Evolutionary conservation across 1,140 invertebrate species (phyloP).

Genomic region (Calliphora vicina): DNA sequence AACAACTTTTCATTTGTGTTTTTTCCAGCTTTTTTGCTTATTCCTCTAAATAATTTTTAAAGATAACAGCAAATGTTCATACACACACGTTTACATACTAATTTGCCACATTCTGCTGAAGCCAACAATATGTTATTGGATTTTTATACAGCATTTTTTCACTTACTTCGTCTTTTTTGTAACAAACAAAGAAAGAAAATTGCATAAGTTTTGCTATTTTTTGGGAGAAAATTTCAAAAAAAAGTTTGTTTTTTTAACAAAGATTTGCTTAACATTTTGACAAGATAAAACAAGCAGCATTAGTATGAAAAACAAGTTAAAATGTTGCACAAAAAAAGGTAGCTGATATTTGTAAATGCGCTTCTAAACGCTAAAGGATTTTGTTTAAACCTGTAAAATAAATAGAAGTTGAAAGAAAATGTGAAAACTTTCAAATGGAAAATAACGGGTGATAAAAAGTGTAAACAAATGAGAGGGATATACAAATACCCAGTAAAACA

Average conservation of each 20-base stretch:
- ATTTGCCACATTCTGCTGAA: neutral
- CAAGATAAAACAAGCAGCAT: slow-evolving; percentile 5
- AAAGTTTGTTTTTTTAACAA: neutral
- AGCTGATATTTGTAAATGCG: neutral
- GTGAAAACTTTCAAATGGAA: too few species aligned
- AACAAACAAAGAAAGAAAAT: neutral
- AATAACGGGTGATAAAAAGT: too few species aligned
- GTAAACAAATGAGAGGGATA: too few species aligned
- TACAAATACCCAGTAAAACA: too few species aligned
- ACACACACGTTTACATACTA: neutral
- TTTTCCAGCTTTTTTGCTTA: neutral
- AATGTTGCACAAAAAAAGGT: neutral
- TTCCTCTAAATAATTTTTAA: neutral
- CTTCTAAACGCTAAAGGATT: neutral
- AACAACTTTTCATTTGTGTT: too few species aligned
- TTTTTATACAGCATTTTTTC: neutral
- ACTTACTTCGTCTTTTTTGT: neutral
- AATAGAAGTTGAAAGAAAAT: too few species aligned
- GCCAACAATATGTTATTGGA: neutral
- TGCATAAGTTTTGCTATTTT: neutral
- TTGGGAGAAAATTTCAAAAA: neutral
- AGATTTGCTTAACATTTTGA: slow-evolving; percentile 14
- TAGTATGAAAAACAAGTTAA: neutral
- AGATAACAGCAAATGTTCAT: neutral
- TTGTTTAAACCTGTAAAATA: neutral